Conservation (phyloP, 2,113 vertebrate species). For the Ascaphus truei region DNA sequence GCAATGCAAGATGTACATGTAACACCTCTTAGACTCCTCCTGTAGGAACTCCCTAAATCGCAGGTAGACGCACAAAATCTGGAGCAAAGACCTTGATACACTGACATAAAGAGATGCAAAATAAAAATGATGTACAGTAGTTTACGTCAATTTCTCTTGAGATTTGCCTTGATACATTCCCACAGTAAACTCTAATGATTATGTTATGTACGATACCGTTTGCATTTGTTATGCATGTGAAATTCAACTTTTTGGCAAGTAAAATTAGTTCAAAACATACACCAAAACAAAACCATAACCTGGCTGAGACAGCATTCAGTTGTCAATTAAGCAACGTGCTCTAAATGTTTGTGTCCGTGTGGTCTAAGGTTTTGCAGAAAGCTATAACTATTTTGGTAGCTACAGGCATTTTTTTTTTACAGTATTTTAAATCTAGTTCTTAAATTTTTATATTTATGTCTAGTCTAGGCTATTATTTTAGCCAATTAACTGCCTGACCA, state of each 20-base stretch:
- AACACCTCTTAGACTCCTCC: too few species aligned
- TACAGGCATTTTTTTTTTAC: conserved; percentile 19
- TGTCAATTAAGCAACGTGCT: background rate
- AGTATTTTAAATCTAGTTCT: background rate
- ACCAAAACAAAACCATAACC: background rate
- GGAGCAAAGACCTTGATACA: too few species aligned
- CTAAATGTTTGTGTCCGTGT: conserved; percentile 18
- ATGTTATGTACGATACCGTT: background rate
- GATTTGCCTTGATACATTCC: too few species aligned
- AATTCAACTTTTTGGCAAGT: background rate
- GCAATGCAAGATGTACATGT: too few species aligned
- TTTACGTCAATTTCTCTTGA: too few species aligned
- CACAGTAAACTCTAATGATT: background rate
- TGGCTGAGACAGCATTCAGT: background rate
- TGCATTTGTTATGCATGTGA: background rate
- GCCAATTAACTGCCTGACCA: conserved; percentile 28
- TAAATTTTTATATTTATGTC: conserved; percentile 20
- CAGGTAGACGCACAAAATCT: too few species aligned
- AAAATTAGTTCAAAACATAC: background rate
- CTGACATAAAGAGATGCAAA: too few species aligned
- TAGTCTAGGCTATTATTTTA: conserved; percentile 17
- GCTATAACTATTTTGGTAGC: conserved; percentile 11
- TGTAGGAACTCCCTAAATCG: too few species aligned
- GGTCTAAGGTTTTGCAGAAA: conserved; percentile 9
- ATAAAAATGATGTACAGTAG: too few species aligned